A percentile compares a stretch with the other conserved stretches of the same genome.
These are phyloP conservation scores for Rhinogobio ventralis DNA, from an alignment of 2,797 vertebrate species.

Conservation along the genomic window DNA sequence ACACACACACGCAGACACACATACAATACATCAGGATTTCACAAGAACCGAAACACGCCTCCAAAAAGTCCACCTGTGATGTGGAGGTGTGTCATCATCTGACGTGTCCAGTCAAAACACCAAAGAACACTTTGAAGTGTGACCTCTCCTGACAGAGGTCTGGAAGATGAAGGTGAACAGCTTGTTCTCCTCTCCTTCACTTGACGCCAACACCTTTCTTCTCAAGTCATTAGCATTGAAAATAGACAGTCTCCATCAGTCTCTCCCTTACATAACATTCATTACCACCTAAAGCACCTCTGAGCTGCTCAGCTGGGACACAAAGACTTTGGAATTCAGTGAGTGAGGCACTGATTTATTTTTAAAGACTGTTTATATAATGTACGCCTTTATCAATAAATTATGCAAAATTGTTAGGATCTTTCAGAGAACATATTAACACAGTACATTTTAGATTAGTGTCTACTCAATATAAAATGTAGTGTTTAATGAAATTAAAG, in stretches of 20 bases:
- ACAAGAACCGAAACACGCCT: background rate
- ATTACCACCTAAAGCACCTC: slow-evolving; percentile 44
- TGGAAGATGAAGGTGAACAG: slow-evolving; percentile 24
- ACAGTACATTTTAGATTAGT: background rate
- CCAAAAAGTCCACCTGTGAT: slow-evolving; percentile 39
- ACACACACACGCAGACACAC: slow-evolving; percentile 47
- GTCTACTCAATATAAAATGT: background rate
- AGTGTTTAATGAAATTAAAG: background rate
- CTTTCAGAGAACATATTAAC: background rate
- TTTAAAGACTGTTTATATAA: slow-evolving; percentile 11
- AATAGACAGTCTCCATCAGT: slow-evolving; percentile 19
- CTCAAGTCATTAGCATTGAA: slow-evolving; percentile 38
- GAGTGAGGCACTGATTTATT: background rate
- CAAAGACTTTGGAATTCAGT: background rate
- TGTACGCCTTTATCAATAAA: background rate
- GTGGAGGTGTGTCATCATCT: slow-evolving; percentile 50
- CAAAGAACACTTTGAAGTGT: slow-evolving; percentile 38
- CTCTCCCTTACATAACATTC: slow-evolving; percentile 23
- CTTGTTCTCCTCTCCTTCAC: slow-evolving; percentile 18
- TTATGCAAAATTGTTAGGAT: background rate
- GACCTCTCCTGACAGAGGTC: slow-evolving; percentile 37
- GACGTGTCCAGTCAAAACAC: slow-evolving; percentile 39
- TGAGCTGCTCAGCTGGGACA: slow-evolving; percentile 31
- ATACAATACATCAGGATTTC: slow-evolving; percentile 15
- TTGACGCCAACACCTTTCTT: slow-evolving; percentile 26